phyloP scores from a whole-genome alignment of 2,888 invertebrate genomes.

The Aphidius colemani region DNA sequence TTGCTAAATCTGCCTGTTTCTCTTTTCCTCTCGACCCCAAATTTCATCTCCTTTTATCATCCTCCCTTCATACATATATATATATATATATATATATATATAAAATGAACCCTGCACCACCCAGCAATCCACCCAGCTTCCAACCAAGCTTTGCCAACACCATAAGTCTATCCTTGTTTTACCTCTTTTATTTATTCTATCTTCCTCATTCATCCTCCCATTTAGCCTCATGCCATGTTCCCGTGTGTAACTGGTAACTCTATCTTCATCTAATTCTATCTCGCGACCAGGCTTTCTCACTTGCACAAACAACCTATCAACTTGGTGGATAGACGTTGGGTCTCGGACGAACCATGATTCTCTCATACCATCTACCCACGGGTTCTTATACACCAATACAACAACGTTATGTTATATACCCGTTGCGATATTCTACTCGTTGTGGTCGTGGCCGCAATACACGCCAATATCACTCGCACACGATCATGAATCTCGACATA shows the following conservation, averaged over 20 bases:
- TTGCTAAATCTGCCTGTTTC: constrained; percentile 27
- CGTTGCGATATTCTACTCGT: constrained; percentile 44
- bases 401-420: constrained; percentile 29
- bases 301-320: constrained; percentile 56
- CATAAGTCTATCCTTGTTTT: constrained; percentile 25
- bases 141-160: constrained; percentile 28
- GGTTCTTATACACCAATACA: constrained; percentile 57
- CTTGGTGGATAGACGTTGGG: constrained; percentile 58
- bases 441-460: constrained; percentile 54
- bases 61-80: too few species aligned
- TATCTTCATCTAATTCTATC: constrained; percentile 58
- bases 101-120: constrained; percentile 26
- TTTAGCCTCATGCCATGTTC: constrained; percentile 27
- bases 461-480: constrained; percentile 35
- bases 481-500: constrained; percentile 35
- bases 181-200: constrained; percentile 30
- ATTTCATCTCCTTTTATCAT: constrained; percentile 32
- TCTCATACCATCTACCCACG: constrained; percentile 58
- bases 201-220: constrained; percentile 30
- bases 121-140: constrained; percentile 19
- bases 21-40: constrained; percentile 25
- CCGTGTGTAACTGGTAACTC: constrained; percentile 41
- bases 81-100: too few species aligned
- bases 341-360: constrained; percentile 53
- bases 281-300: constrained; percentile 47